Evolutionary conservation across 1,140 invertebrate genomes (phyloP).

Genomic region (Bombus soroeensis): DNA sequence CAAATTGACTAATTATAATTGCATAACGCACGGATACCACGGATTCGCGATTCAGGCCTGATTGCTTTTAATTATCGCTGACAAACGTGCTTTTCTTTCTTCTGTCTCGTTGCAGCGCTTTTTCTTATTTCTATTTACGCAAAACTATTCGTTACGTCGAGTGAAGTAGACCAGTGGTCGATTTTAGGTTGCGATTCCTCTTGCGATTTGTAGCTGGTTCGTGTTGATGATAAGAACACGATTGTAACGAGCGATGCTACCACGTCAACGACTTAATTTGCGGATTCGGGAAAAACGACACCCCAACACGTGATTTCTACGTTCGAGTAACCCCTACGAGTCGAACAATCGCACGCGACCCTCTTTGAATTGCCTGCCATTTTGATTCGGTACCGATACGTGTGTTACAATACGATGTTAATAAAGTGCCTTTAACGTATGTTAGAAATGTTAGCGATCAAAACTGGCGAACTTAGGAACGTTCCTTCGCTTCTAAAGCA

Average conservation of each 20-base stretch:
- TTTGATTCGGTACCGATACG: neutral
- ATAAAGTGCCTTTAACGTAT: too few relatives aligned
- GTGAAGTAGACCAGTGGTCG: neutral
- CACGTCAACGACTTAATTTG: constrained; percentile 13
- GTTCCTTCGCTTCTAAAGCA: too few relatives aligned
- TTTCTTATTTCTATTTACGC: neutral
- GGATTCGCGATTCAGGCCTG: neutral
- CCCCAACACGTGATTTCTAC: constrained; percentile 27
- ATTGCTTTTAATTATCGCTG: constrained; percentile 12
- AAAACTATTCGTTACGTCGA: too few relatives aligned
- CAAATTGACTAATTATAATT: constrained; percentile 56
- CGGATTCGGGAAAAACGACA: constrained; percentile 14
- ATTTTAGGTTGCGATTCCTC: neutral
- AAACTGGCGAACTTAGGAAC: too few relatives aligned
- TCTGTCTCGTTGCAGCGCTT: too few relatives aligned
- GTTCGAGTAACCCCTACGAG: neutral
- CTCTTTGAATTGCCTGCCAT: neutral
- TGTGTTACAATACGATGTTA: too few relatives aligned
- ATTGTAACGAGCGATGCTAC: neutral
- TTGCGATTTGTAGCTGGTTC: neutral
- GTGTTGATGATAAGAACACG: neutral
- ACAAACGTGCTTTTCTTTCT: too few relatives aligned
- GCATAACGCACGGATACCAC: constrained; percentile 19
- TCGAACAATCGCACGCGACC: constrained; percentile 27
- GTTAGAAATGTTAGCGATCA: too few relatives aligned